Evolutionary conservation across 2,113 vertebrate species (phyloP).

Genomic region (Dicerorhinus sumatrensis): DNA sequence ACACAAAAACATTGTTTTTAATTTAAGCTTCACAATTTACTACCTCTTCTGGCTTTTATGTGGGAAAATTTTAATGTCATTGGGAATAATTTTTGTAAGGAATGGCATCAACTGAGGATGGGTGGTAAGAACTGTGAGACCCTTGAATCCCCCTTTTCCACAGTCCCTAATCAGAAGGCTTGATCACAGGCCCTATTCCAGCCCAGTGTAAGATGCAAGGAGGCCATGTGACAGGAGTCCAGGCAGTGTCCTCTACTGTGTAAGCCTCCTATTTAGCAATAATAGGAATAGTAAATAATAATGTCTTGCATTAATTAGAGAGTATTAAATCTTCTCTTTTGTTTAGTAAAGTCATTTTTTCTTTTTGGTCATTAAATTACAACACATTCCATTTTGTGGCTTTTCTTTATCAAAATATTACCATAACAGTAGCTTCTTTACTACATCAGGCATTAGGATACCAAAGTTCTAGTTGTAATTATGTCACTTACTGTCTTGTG

Average conservation of each 20-base stretch:
- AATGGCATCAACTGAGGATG: not conserved
- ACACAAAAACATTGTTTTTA: not conserved
- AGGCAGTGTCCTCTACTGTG: not conserved
- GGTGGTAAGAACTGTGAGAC: not conserved
- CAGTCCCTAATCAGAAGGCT: not conserved
- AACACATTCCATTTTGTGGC: not conserved
- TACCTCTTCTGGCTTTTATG: not conserved
- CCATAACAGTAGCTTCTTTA: not conserved
- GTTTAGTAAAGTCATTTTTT: not conserved
- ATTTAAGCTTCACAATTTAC: not conserved
- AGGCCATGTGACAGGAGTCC: too few relatives aligned
- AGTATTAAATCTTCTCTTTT: not conserved
- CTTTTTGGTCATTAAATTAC: not conserved
- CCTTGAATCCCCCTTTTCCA: not conserved
- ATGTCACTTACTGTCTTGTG: not conserved
- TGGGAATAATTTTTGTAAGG: not conserved
- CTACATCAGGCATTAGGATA: not conserved
- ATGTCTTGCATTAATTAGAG: not conserved
- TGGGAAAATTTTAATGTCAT: not conserved
- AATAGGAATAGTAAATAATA: not conserved
- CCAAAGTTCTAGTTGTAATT: not conserved
- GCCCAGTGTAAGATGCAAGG: not conserved
- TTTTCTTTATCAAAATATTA: conserved; percentile 10
- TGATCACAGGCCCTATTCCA: rapidly evolving
- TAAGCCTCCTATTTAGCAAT: not conserved